Base-by-base conservation (phyloP, 2,113 vertebrate genomes). In the Austrofundulus limnaeus region DNA sequence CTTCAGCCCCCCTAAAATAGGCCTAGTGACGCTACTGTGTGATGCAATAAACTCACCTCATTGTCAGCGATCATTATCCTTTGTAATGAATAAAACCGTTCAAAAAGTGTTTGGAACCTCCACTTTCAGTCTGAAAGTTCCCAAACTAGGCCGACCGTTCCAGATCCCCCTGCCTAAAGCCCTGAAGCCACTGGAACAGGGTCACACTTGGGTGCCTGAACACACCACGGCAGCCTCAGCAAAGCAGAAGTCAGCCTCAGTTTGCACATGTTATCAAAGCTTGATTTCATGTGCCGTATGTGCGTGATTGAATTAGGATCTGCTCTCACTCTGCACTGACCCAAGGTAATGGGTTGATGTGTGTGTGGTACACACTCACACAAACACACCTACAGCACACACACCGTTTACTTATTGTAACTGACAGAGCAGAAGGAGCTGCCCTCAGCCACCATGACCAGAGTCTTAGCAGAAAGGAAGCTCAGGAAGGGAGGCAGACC, bases 271-370 rank as follows among this genome's bases (percentile, higher is more conserved):
- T n/a, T n/a, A n/a, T n/a, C n/a, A n/a, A 77, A 74, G 81, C 83
- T 72, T 86, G 77, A 80, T 78, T 80, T 83, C 66, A 78, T 71
- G 72, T 74, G 28, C 61, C 25, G 74, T 49, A 63, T 66, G 61
- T 72, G 83, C 75, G 77, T 62, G 87, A 84, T 86, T 83, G 70
- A 71, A 84, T 89, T 78, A 83, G 71, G 80, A 50, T 66, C 63
- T 55, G 60, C 73, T 53, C 73, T 78, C 61, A 70, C 72, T 78
- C 79, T 45, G 76, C 77, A 50, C 6, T 72, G 81, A 81, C 73
- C 77, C 69, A 72, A 45, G 55, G 61, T 83, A 86, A 89, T 84
- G 61, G 50, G 24, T 63, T 31, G 72, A 70, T 81, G 72, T 69
- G 28, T 75, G 66, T 38, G 42, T 53, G 72, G 41, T 61, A 69